Evolutionary conservation across 2,113 vertebrate species (phyloP), one percentile per base, ranked within the genome.

Genomic region (Willisornis vidua): DNA sequence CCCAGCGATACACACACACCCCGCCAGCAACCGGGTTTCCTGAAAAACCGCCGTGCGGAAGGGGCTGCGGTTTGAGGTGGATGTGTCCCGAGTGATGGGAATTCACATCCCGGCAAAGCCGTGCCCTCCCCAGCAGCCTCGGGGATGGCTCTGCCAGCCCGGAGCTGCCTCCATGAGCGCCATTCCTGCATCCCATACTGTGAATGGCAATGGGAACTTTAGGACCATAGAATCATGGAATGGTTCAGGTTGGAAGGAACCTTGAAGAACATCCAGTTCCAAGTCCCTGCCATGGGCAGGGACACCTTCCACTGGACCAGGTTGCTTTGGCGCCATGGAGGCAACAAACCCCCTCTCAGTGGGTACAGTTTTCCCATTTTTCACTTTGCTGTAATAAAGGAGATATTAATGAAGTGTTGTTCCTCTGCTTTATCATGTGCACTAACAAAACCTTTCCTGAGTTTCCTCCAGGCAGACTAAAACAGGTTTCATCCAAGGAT

Each of bases 1-100:
- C 94, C 95, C 96, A 92, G 9, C 37, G 89, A 85, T 85, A 75
- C 93, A 90, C 23, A 43, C 8, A 84, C 91, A 88, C 94, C 94
- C 95, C 91, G 89, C 80, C 77, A 2, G 89, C 96, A 22, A 1
- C 23, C 4, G 3, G n/a, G 93, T 91, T 94, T 96, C 94, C 96
- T 95, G 95, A 75, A 66, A 71, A 87, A 22, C 68, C 52, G 4
- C 1, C 59, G 0, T 25, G 2, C n/a, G 24, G 92, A 77, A 91
- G 72, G 71, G 67, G 85, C 59, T 13, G 63, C 1, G 6, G 9
- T 28, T 6, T 1, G 81, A 57, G 87, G 41, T 51, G 90, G 89
- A 91, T 29, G 86, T 2, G 1, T 65, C 78, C 85, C 5, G 23
- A 82, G 71, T 2, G 14, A 28, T 61, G 79, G 62, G n/a, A 51